These are phyloP conservation scores for Actias luna DNA, from an alignment of 2,888 invertebrate genomes.

Conservation along the genomic window DNA sequence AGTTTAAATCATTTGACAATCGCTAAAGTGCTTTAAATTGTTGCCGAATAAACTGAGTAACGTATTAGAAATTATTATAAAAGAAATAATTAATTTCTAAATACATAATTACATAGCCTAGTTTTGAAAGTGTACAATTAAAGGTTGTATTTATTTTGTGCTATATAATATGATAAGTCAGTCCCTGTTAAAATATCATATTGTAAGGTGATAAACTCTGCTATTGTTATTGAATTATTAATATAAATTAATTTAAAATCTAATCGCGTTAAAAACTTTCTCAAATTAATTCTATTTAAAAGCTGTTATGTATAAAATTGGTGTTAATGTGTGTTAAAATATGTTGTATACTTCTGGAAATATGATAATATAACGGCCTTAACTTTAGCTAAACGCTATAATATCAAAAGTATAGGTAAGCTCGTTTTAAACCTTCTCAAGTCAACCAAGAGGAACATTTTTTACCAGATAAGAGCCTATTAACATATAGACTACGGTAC, in stretches of 20 bases:
- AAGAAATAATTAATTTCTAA: not conserved
- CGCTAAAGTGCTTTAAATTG: not conserved
- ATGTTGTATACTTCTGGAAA: no score
- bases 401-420: not conserved
- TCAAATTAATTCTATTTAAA: no score
- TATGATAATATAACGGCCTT: not conserved
- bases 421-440: not conserved
- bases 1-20: not conserved
- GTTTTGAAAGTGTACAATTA: not conserved
- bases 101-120: not conserved
- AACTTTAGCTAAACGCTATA: not conserved
- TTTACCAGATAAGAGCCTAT: not conserved
- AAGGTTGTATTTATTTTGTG: no score
- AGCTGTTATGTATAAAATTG: no score
- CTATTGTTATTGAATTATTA: no score
- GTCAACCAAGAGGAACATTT: not conserved
- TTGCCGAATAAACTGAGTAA: not conserved
- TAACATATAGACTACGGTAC: not conserved
- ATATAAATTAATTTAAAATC: no score
- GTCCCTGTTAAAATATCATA: no score
- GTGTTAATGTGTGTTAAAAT: no score
- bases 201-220: not conserved
- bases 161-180: no score
- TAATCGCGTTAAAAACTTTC: no score
- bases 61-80: not conserved